phyloP scores from a whole-genome alignment of 2,888 invertebrate species.

The Criorhina ranunculi region DNA sequence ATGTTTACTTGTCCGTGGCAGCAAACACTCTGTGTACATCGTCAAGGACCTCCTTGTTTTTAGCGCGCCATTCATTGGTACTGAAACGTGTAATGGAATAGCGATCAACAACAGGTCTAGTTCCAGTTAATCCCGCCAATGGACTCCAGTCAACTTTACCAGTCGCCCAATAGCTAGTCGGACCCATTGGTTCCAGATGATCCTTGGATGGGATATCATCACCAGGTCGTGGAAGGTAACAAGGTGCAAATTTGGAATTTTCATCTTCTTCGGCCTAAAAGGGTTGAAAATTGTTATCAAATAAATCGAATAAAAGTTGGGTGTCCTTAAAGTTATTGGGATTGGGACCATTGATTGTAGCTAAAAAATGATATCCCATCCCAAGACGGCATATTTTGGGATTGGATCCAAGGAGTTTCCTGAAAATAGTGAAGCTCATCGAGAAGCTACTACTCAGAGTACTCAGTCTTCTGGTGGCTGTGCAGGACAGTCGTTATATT shows the following conservation, averaged over 20 bases:
- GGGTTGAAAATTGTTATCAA: background rate
- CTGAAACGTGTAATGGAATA: slow-evolving; percentile 91
- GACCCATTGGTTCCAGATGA: slow-evolving; percentile 84
- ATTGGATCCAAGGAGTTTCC: too few species aligned
- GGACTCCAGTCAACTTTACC: slow-evolving; percentile 91
- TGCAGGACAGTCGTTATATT: too few species aligned
- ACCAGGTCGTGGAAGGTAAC: slow-evolving; percentile 86
- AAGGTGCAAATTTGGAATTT: slow-evolving; percentile 83
- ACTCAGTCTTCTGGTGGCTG: too few species aligned
- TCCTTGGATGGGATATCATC: slow-evolving; percentile 84
- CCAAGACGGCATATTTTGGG: too few species aligned
- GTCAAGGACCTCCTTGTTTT: slow-evolving; percentile 86
- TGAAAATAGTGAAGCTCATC: too few species aligned
- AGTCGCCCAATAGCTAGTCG: slow-evolving; percentile 88
- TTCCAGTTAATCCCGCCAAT: slow-evolving; percentile 89
- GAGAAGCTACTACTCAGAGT: too few species aligned
- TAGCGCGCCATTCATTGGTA: slow-evolving; percentile 89
- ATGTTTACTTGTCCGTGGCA: slow-evolving; percentile 85
- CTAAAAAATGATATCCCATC: too few species aligned
- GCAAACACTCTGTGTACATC: slow-evolving; percentile 84
- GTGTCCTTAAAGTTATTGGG: too few species aligned
- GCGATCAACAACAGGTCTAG: slow-evolving; percentile 90
- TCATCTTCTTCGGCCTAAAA: slow-evolving; percentile 72
- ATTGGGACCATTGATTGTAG: too few species aligned
- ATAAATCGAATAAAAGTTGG: background rate